Percentiles rank a stretch among this genome's conserved stretches.
These are phyloP conservation scores for Saguinus midas DNA, from an alignment of 2,113 vertebrate species.

Conservation along the genomic window DNA sequence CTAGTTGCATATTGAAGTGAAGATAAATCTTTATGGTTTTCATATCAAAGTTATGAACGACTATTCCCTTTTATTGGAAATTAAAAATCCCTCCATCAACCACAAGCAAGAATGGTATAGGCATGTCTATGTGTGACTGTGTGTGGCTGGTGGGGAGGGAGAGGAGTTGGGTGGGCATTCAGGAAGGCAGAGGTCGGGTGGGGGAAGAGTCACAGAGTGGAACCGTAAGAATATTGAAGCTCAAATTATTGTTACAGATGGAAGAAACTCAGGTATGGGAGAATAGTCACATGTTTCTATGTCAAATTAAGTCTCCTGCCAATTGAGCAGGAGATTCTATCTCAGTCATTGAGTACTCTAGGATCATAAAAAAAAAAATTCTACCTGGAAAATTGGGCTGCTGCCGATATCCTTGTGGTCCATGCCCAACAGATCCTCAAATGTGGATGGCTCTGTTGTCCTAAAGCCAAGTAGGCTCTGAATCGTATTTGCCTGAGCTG, in stretches of 20 bases:
- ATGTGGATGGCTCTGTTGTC: not conserved
- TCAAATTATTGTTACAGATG: not conserved
- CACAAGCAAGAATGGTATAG: not conserved
- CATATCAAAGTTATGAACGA: slow-evolving; percentile 71
- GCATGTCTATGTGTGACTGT: not conserved
- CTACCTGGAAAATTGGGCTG: not conserved
- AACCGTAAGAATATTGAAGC: not conserved
- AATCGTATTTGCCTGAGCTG: not conserved
- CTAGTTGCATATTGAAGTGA: slow-evolving; percentile 80
- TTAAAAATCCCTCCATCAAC: slow-evolving; percentile 32
- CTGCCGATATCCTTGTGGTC: not conserved
- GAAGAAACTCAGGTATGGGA: not conserved
- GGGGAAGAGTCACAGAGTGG: not conserved
- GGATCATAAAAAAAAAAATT: not conserved
- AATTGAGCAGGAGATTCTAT: not conserved
- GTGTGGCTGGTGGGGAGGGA: not conserved
- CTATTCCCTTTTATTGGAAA: slow-evolving; percentile 42
- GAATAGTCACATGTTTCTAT: not conserved
- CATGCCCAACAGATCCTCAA: not conserved
- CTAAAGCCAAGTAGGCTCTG: not conserved
- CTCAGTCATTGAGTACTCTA: not conserved
- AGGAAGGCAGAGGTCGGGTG: not conserved
- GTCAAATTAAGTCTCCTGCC: not conserved
- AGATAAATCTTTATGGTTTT: slow-evolving; percentile 83
- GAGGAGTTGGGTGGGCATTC: not conserved